Percentiles rank a stretch among this genome's conserved stretches.
These are phyloP conservation scores for Teinopalpus imperialis DNA, from an alignment of 2,888 invertebrate genomes.

Conservation along the genomic window DNA sequence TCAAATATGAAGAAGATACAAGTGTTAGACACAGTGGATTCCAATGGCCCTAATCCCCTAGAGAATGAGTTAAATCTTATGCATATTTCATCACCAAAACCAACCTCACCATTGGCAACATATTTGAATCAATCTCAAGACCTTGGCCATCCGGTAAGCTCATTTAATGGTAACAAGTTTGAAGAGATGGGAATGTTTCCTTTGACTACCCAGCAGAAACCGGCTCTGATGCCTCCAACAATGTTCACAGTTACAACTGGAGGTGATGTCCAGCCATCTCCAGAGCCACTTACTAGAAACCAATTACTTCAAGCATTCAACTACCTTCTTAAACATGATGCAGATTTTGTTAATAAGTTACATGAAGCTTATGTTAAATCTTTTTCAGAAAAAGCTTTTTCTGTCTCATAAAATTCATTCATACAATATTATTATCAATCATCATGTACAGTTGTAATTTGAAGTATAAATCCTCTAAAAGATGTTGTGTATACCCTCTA, in stretches of 20 bases:
- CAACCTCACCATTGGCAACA: conserved; percentile 80
- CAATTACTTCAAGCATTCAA: conserved; percentile 95
- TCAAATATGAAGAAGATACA: conserved; percentile 55
- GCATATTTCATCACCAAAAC: conserved; percentile 78
- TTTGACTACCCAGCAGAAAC: conserved; percentile 81
- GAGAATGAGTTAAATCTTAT: conserved; percentile 80
- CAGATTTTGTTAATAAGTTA: conserved; percentile 92
- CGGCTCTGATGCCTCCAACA: conserved; percentile 92
- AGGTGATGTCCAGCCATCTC: conserved; percentile 60
- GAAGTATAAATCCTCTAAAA: conserved; percentile 71
- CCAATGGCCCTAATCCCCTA: conserved; percentile 65
- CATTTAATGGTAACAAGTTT: conserved; percentile 58
- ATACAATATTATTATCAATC: conserved; percentile 47
- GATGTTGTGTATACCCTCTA: conserved; percentile 63
- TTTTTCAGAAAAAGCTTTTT: conserved; percentile 84
- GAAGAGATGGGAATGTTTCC: conserved; percentile 58
- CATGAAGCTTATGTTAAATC: conserved; percentile 96
- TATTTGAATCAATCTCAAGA: conserved; percentile 78
- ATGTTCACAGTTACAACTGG: conserved; percentile 88
- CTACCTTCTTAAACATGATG: conserved; percentile 92
- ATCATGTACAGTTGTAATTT: conserved; percentile 76
- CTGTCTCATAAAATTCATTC: conserved; percentile 70
- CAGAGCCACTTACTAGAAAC: conserved; percentile 92
- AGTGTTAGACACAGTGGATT: conserved; percentile 51
- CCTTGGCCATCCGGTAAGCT: conserved; percentile 55